A percentile compares a stretch with the other conserved stretches of the same genome.
phyloP scores from a whole-genome alignment of 2,888 invertebrate species.

The Chrysolina oricalcia region DNA sequence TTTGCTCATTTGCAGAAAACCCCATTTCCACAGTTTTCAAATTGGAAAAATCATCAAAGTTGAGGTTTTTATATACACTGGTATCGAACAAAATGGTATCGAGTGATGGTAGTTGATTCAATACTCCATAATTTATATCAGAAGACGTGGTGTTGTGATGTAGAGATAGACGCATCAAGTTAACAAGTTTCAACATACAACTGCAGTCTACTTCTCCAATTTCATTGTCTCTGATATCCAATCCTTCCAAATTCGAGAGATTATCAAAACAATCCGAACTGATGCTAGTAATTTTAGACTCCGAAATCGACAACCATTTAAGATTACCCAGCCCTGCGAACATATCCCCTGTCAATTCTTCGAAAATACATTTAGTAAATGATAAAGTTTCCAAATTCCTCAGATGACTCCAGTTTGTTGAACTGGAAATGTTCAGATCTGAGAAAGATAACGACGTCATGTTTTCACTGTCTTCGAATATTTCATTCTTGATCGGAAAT shows the following conservation, averaged over 20 bases:
- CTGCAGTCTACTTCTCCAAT: slow-evolving; percentile 33
- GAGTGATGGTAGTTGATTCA: slow-evolving; percentile 36
- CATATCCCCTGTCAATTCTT: slow-evolving; percentile 29
- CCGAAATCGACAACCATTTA: slow-evolving; percentile 33
- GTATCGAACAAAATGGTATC: slow-evolving; percentile 37
- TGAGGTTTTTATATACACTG: slow-evolving; percentile 24
- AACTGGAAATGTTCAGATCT: slow-evolving; percentile 15
- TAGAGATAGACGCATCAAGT: slow-evolving; percentile 28
- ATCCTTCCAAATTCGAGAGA: slow-evolving; percentile 16
- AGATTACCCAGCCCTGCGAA: slow-evolving; percentile 29
- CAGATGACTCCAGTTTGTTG: slow-evolving; percentile 27
- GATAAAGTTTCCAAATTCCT: slow-evolving; percentile 26
- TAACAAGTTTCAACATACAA: slow-evolving; percentile 32
- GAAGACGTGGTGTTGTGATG: slow-evolving; percentile 33
- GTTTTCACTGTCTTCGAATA: slow-evolving; percentile 37
- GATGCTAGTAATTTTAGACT: slow-evolving; percentile 22
- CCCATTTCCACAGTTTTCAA: slow-evolving; percentile 38
- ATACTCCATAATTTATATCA: slow-evolving; percentile 34
- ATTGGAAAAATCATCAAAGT: slow-evolving; percentile 34
- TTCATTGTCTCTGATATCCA: slow-evolving; percentile 36
- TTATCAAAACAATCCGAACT: slow-evolving; percentile 27
- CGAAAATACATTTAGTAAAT: slow-evolving; percentile 33
- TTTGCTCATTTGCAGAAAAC: not conserved
- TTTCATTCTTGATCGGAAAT: slow-evolving; percentile 30
- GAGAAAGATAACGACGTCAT: slow-evolving; percentile 22